phyloP scores from a whole-genome alignment of 2,888 invertebrate species.

The Amblyteles armatorius region DNA sequence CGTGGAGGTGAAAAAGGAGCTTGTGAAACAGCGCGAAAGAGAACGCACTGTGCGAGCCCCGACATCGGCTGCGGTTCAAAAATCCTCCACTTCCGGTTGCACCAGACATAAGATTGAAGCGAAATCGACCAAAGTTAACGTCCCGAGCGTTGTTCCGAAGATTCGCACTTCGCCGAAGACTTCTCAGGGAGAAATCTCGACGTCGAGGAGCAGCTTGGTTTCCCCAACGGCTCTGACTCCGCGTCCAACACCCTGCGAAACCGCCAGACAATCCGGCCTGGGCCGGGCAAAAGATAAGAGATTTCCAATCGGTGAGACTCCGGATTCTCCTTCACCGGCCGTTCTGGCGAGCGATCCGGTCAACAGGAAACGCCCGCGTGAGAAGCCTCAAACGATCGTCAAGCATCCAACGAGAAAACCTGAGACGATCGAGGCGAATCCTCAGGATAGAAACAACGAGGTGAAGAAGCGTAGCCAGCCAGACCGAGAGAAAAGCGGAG shows the following conservation, averaged over 20 bases:
- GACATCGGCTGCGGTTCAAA: constrained; percentile 44
- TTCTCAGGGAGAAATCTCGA: constrained; percentile 13
- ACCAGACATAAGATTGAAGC: constrained; percentile 79
- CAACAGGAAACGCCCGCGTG: constrained; percentile 77
- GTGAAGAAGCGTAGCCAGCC: constrained; percentile 59
- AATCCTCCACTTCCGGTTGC: constrained; percentile 78
- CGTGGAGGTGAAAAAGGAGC: constrained; percentile 85
- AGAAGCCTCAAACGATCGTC: constrained; percentile 81
- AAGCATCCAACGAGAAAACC: constrained; percentile 73
- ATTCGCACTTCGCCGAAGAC: constrained; percentile 76
- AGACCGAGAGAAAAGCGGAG: constrained; percentile 63
- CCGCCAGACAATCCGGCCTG: constrained; percentile 30
- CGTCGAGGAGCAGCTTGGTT: constrained; percentile 64
- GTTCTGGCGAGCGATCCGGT: constrained; percentile 62
- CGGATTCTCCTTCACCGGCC: constrained; percentile 44
- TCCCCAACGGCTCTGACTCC: constrained; percentile 27
- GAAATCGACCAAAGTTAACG: constrained; percentile 84
- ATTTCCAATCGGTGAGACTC: constrained; percentile 53
- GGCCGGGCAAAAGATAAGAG: constrained; percentile 43
- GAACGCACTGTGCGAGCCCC: constrained; percentile 41
- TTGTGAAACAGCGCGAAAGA: constrained; percentile 64
- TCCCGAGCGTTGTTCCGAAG: constrained; percentile 80
- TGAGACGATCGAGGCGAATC: constrained; percentile 71
- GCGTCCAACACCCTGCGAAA: constrained; percentile 32
- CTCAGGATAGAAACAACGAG: constrained; percentile 68